phyloP scores from a whole-genome alignment of 2,888 invertebrate genomes.

The Acanthoscelides obtectus region DNA sequence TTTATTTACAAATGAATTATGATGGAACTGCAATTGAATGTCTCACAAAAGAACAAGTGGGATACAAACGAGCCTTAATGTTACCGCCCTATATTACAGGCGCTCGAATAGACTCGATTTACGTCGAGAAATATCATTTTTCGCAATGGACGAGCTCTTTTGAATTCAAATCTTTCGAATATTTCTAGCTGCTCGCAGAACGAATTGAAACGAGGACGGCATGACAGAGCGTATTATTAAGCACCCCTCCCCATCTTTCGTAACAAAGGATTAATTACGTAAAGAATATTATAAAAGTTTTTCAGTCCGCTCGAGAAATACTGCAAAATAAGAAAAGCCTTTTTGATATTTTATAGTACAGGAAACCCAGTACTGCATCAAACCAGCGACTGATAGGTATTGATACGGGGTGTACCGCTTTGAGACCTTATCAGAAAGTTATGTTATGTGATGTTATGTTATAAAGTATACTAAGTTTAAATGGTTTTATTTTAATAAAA shows the following conservation, averaged over 20 bases:
- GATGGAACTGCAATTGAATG: too few species aligned
- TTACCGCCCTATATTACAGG: background rate
- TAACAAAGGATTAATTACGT: constrained; percentile 19
- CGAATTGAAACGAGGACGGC: background rate
- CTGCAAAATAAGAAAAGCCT: constrained; percentile 38
- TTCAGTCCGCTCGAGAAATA: constrained; percentile 23
- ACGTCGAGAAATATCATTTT: background rate
- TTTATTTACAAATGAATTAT: too few species aligned
- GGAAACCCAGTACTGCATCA: background rate
- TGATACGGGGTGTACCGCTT: too few species aligned
- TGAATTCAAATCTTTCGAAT: background rate
- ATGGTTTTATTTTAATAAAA: too few species aligned
- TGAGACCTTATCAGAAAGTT: too few species aligned
- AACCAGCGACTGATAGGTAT: too few species aligned
- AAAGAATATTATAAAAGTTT: constrained; percentile 28
- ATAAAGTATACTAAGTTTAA: too few species aligned
- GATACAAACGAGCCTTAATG: too few species aligned
- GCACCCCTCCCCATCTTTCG: background rate
- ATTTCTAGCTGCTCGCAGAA: background rate
- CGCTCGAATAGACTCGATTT: background rate
- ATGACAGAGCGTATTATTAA: background rate
- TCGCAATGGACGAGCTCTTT: background rate
- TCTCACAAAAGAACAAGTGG: too few species aligned
- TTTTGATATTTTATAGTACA: constrained; percentile 34
- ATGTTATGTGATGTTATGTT: too few species aligned